Conservation (phyloP, 2,888 invertebrate species). For the Aricia artaxerxes region DNA sequence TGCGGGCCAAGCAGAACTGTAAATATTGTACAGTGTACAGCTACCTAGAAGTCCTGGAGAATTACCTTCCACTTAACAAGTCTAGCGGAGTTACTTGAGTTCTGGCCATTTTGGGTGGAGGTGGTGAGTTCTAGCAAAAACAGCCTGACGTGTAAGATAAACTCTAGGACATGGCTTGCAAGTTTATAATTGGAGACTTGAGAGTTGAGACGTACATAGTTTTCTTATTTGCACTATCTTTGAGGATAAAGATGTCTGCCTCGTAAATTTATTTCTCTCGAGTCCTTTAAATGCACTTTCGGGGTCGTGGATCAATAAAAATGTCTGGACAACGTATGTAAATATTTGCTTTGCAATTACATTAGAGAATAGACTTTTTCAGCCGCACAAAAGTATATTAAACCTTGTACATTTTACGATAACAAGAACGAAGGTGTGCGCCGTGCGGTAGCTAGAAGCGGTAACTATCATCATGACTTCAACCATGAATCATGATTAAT, state of each 20-base stretch:
- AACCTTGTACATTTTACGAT: not conserved
- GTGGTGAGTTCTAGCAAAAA: not conserved
- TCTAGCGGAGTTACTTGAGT: not conserved
- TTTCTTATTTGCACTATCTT: not conserved
- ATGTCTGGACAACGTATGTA: constrained; percentile 42
- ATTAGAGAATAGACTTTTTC: not conserved
- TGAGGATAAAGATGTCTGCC: not conserved
- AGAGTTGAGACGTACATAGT: not conserved
- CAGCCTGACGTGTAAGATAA: not conserved
- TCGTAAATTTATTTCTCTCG: constrained; percentile 12
- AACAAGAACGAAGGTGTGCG: not conserved
- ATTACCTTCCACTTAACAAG: not conserved
- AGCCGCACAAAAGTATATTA: not conserved
- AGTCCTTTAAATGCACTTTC: constrained; percentile 13
- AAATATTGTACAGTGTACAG: not conserved
- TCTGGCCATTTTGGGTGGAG: not conserved
- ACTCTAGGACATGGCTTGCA: not conserved
- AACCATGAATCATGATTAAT: constrained; percentile 71
- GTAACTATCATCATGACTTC: constrained; percentile 48
- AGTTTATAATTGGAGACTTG: not conserved
- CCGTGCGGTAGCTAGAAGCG: constrained; percentile 43
- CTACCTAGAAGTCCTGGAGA: not conserved
- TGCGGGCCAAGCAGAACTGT: not conserved
- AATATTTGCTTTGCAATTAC: constrained; percentile 35
- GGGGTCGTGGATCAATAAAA: constrained; percentile 27